Evolutionary conservation across 1,140 invertebrate genomes (phyloP).

Genomic region (Conus betulinus): DNA sequence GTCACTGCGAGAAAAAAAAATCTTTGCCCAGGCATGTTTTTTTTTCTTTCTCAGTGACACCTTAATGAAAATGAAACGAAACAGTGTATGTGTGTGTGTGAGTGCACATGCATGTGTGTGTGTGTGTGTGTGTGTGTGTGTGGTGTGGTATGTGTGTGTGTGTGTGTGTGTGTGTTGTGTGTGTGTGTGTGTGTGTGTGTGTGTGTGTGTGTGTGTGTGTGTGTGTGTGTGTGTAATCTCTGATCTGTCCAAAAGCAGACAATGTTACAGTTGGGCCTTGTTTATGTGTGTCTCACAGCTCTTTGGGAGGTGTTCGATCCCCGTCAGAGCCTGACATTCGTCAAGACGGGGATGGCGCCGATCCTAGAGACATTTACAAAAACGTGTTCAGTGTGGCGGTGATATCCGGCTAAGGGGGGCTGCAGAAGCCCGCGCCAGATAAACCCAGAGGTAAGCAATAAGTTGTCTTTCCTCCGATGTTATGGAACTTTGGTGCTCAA

Average conservation of each 20-base stretch:
- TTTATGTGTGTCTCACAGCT: conserved; percentile 52
- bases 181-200: no score
- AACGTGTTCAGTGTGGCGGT: conserved; percentile 90
- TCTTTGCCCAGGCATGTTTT: not conserved
- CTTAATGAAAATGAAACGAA: not conserved
- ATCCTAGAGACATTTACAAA: conserved; percentile 89
- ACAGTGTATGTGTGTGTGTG: no score
- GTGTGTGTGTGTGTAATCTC: no score
- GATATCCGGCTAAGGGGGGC: conserved; percentile 79
- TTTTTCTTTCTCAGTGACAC: not conserved
- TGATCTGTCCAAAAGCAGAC: no score
- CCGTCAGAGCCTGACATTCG: conserved; percentile 43
- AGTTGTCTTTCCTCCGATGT: no score
- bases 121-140: no score
- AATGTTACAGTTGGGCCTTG: not conserved
- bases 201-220: no score
- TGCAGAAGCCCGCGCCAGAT: conserved; percentile 86
- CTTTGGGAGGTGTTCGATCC: conserved; percentile 53
- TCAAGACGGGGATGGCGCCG: conserved; percentile 72
- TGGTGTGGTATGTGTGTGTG: no score
- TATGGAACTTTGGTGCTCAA: no score
- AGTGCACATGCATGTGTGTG: no score
- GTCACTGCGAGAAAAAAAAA: not conserved
- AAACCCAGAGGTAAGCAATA: conserved; percentile 64
- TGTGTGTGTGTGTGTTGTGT: no score